A percentile compares a stretch with the other conserved stretches of the same genome.
Evolutionary conservation across 30 jellyfish, hydroid and myxozoan genomes (phyloP).

Genomic region (Hydractinia echinata): DNA sequence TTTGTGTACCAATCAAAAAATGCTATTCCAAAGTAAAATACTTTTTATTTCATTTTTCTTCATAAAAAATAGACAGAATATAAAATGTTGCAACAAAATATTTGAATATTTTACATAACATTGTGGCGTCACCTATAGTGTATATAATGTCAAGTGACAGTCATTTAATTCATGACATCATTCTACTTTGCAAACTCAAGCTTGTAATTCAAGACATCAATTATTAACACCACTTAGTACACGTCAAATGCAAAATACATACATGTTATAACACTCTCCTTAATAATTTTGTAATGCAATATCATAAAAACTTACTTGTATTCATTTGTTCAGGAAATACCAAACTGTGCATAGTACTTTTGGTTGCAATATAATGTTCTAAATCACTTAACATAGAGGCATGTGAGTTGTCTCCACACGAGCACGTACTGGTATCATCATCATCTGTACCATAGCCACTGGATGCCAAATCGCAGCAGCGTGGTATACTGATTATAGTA

Average conservation of each 20-base stretch:
- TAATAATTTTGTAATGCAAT: background rate
- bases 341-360: conserved; percentile 42
- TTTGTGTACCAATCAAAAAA: no score
- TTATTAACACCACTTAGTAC: background rate
- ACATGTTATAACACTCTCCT: background rate
- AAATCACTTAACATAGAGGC: conserved; percentile 53
- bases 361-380: conserved; percentile 73
- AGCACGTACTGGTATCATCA: conserved; percentile 49
- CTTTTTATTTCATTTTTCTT: no score
- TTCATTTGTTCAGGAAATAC: conserved; percentile 77
- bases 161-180: background rate
- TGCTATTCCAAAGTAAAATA: no score
- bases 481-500: conserved; percentile 67
- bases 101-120: background rate
- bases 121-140: background rate
- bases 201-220: background rate
- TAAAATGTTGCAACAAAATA: no score
- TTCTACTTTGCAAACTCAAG: background rate
- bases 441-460: conserved; percentile 41
- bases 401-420: conserved; percentile 49
- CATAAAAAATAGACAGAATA: no score
- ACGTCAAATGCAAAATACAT: background rate
- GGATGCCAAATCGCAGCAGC: conserved; percentile 61
- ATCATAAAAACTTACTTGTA: conserved; percentile 59
- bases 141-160: background rate